Conservation (phyloP, 2,113 vertebrate genomes). For the Taxidea taxus region DNA sequence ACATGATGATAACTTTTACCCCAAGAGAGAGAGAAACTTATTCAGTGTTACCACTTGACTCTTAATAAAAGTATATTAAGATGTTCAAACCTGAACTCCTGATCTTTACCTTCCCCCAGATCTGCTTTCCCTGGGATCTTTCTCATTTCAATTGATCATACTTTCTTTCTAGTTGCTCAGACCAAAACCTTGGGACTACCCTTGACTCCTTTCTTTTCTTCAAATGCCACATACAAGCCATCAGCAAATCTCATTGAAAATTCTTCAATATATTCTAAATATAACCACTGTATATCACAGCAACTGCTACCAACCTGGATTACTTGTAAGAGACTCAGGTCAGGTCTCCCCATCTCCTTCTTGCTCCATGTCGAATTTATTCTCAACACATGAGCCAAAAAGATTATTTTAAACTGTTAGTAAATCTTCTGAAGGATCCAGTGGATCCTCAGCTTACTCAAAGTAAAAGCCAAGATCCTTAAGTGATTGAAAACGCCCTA, state of each 20-base stretch:
- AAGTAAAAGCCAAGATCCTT: background rate
- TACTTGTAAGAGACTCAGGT: background rate
- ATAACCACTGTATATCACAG: background rate
- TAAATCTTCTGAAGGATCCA: background rate
- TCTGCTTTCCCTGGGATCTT: background rate
- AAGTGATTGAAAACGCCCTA: background rate
- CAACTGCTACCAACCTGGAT: background rate
- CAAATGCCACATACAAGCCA: background rate
- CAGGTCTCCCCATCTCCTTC: background rate
- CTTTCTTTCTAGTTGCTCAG: background rate
- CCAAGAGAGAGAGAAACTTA: background rate
- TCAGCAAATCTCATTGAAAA: background rate
- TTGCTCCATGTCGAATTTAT: background rate
- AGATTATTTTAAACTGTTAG: background rate
- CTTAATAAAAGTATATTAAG: background rate
- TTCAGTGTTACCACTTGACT: background rate
- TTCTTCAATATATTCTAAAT: background rate
- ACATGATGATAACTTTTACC: background rate
- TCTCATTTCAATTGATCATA: background rate
- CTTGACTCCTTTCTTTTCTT: background rate
- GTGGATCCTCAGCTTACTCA: background rate
- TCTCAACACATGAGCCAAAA: background rate
- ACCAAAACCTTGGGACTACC: background rate
- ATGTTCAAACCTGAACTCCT: background rate
- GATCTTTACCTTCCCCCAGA: background rate